Conservation (phyloP, 1,140 invertebrate genomes). For the Formica selysi region DNA sequence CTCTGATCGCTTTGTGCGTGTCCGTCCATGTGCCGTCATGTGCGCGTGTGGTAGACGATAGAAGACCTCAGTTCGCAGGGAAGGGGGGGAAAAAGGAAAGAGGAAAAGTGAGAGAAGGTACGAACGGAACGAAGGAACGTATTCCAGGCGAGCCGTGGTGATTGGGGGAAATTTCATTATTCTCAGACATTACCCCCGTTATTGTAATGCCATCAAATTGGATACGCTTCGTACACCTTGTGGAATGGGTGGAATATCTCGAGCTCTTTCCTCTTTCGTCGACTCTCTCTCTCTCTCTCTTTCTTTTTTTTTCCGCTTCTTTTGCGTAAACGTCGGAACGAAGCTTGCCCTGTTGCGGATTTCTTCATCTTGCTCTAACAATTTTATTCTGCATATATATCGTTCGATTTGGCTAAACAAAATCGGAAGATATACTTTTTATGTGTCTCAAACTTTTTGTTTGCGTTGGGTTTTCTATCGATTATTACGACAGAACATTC, state of each 20-base stretch:
- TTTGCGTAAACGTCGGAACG: conserved; percentile 4
- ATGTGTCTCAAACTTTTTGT: not conserved
- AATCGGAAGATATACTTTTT: not conserved
- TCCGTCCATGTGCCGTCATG: conserved; percentile 2
- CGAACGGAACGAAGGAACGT: conserved; percentile 73
- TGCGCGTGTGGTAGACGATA: conserved; percentile 38
- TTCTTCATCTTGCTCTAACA: conserved; percentile 21
- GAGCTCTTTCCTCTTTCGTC: conserved; percentile 34
- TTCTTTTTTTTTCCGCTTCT: not conserved
- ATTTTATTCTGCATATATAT: not conserved
- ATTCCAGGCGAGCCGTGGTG: conserved; percentile 81
- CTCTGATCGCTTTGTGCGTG: conserved; percentile 32
- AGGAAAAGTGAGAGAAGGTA: conserved; percentile 51
- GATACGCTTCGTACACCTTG: conserved; percentile 81
- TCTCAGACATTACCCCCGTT: conserved; percentile 85
- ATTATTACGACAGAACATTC: not conserved
- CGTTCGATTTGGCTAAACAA: conserved; percentile 21
- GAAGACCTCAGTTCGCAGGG: conserved; percentile 35
- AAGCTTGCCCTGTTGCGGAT: conserved; percentile 9
- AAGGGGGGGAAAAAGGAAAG: not conserved
- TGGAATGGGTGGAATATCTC: conserved; percentile 68
- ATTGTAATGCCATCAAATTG: conserved; percentile 86
- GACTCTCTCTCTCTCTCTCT: conserved; percentile 46
- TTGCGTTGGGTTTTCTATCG: not conserved
- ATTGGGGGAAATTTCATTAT: conserved; percentile 86